Base-by-base conservation (phyloP, 2,888 invertebrate genomes). In the Cryptocephalus primarius region DNA sequence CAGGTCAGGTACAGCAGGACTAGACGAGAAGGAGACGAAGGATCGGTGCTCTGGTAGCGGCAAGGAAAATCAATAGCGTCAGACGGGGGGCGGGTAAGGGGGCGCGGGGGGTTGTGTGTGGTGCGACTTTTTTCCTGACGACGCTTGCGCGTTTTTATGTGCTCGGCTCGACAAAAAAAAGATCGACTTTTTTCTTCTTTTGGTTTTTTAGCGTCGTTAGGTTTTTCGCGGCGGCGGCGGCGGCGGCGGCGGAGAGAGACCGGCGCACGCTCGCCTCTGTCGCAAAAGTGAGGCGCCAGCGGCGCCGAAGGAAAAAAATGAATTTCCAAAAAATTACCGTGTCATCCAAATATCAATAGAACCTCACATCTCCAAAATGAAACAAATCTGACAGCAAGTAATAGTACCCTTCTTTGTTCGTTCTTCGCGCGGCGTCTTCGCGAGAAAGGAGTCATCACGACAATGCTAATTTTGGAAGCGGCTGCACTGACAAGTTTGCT, bases 51-150 rank as follows among this genome's bases (percentile, higher is more conserved):
- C 44, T 36, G 48, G 45, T 42, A 44, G 43, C 47, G 47, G 48
- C 52, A 55, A 56, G 51, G 56, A 62, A 64, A 65, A 65, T 66
- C 65, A 61, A 65, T 65, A 65, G 60, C 52, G 60, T 58, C 60
- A 64, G 63, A 61, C 61, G 51, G 60, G 12, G 54, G 57, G 57
- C 48, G 48, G 55, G 44, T 51, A 49, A 45, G 55, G 52, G 55
- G 51, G 9, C 44, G 41, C 41, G 40, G 38, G 14, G 39, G 46
- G 46, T 44, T 46, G n/a, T 12, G 45, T 41, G 36, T 11, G 36
- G 36, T 36, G 12, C 47, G 48, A 48, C 46, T 48, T 52, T 55
- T 55, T 54, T 55, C 51, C 47, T 41, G 45, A 50, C 53, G 55
- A 54, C 53, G 57, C 54, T 49, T 51, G 56, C 50, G 50, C 50